These are phyloP conservation scores for Mechanitis mazaeus DNA, from an alignment of 2,888 invertebrate species.

Conservation along the genomic window DNA sequence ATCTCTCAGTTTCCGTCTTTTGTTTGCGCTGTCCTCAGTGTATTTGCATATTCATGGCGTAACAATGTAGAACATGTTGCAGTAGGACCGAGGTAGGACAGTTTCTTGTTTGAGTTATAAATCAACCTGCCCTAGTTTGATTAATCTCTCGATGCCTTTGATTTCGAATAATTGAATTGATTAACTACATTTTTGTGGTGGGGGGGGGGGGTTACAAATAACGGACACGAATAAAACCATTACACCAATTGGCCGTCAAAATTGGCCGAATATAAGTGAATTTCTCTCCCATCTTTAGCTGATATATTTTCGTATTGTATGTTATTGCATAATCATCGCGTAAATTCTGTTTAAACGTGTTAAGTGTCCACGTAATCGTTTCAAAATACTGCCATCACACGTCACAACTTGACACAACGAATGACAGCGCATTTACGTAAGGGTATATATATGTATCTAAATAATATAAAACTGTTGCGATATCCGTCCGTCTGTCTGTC, in stretches of 20 bases:
- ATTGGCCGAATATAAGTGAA: too few relatives aligned
- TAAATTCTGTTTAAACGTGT: constrained; percentile 56
- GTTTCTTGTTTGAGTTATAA: constrained; percentile 70
- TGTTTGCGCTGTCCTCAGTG: constrained; percentile 19
- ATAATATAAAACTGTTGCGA: too few relatives aligned
- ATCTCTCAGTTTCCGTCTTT: constrained; percentile 30
- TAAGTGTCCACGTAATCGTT: constrained; percentile 49
- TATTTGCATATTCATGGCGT: constrained; percentile 64
- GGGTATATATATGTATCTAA: constrained; percentile 8
- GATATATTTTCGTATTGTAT: too few relatives aligned
- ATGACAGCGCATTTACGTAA: constrained; percentile 11
- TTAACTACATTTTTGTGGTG: constrained; percentile 36
- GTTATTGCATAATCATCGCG: constrained; percentile 29
- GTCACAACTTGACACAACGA: constrained; percentile 30
- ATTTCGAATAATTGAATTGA: constrained; percentile 62
- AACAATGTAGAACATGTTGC: constrained; percentile 62
- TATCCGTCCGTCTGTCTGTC: too few relatives aligned
- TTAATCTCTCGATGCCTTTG: constrained; percentile 58
- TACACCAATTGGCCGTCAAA: too few relatives aligned
- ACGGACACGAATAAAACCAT: too few relatives aligned
- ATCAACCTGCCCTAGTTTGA: constrained; percentile 70
- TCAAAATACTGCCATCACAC: constrained; percentile 42
- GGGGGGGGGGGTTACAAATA: too few relatives aligned
- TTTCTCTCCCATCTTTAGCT: too few relatives aligned
- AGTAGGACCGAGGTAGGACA: constrained; percentile 69